A percentile compares a stretch with the other conserved stretches of the same genome.
Evolutionary conservation across 2,888 invertebrate genomes (phyloP).

Genomic region (Volucella inflata): DNA sequence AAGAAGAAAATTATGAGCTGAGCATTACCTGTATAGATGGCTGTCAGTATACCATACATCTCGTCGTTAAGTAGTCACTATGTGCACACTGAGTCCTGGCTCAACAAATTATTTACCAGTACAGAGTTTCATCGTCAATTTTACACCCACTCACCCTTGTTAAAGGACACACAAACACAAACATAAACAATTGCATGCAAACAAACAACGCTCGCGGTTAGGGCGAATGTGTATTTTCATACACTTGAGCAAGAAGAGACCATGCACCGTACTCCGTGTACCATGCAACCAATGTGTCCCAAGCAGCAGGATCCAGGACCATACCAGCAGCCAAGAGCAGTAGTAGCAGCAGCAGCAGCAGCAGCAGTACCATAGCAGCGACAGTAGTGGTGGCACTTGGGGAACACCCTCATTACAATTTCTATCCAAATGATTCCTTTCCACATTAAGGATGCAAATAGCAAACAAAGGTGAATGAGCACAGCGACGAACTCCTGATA

Average conservation of each 20-base stretch:
- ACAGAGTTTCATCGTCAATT: slow-evolving; percentile 10
- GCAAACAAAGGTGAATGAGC: slow-evolving; percentile 72
- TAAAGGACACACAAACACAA: background rate
- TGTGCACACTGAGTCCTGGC: slow-evolving; percentile 31
- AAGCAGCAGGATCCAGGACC: slow-evolving; percentile 6
- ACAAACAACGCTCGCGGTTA: slow-evolving; percentile 73
- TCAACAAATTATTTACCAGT: slow-evolving; percentile 72
- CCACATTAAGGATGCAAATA: slow-evolving; percentile 74
- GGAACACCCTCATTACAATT: slow-evolving; percentile 73
- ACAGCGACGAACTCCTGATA: slow-evolving; percentile 17
- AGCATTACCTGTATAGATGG: slow-evolving; percentile 7
- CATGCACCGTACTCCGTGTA: slow-evolving; percentile 23
- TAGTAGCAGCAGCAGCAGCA: background rate
- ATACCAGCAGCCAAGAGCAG: slow-evolving; percentile 17
- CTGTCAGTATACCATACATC: slow-evolving; percentile 1
- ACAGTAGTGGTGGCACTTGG: slow-evolving; percentile 47
- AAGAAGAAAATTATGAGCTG: slow-evolving; percentile 40
- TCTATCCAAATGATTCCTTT: slow-evolving; percentile 71
- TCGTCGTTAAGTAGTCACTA: slow-evolving; percentile 71
- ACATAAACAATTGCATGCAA: slow-evolving; percentile 55
- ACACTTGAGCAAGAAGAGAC: slow-evolving; percentile 68
- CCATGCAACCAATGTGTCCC: background rate
- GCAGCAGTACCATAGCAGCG: slow-evolving; percentile 10
- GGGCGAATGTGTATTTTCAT: slow-evolving; percentile 66
- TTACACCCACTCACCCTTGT: slow-evolving; percentile 29